phyloP scores from a whole-genome alignment of 35 echinoderm and acorn worm species.

The Ophiothrix spiculata region DNA sequence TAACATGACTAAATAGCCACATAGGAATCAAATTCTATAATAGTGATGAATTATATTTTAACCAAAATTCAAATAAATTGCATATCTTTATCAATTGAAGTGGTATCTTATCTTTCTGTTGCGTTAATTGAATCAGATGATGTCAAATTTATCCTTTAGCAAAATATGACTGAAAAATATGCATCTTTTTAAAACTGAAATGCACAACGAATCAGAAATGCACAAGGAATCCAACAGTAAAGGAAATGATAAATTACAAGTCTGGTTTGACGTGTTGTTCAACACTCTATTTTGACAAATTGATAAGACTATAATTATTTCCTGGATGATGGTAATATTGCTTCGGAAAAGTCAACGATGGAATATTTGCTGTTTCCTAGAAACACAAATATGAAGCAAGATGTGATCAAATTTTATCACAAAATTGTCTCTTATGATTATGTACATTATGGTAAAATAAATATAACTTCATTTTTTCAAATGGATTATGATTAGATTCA shows the following conservation, averaged over 20 bases:
- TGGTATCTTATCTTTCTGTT: not conserved
- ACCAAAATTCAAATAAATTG: too few species aligned
- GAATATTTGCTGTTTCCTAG: not conserved
- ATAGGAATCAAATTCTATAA: not conserved
- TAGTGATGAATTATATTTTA: too few species aligned
- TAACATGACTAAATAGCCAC: conserved; percentile 4
- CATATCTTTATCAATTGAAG: not conserved
- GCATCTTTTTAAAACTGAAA: too few species aligned
- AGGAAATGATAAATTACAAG: conserved; percentile 2
- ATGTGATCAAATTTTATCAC: too few species aligned
- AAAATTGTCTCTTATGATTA: too few species aligned
- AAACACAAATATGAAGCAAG: too few species aligned
- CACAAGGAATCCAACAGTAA: too few species aligned
- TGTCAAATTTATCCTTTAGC: not conserved
- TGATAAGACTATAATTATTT: not conserved
- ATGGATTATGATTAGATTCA: too few species aligned
- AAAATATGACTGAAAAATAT: not conserved
- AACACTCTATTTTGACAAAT: not conserved
- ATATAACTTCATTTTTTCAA: too few species aligned
- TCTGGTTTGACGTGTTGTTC: not conserved
- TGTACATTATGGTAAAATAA: too few species aligned
- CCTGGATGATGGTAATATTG: not conserved
- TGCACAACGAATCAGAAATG: too few species aligned
- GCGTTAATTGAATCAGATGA: not conserved
- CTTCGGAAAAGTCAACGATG: not conserved